Evolutionary conservation across 2,888 invertebrate species (phyloP).

Genomic region (Trichopria drosophilae): DNA sequence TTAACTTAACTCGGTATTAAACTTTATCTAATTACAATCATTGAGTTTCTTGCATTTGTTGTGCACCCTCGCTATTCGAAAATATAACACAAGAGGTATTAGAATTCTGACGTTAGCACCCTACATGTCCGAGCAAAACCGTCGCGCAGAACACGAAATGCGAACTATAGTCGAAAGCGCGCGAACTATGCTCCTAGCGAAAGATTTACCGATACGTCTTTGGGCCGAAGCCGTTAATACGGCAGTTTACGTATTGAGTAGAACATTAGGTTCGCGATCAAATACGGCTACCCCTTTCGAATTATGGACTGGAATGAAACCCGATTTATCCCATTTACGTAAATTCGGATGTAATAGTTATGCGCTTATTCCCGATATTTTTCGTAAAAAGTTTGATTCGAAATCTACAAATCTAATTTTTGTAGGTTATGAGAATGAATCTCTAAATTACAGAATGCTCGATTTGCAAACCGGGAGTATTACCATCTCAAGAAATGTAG

Average conservation of each 20-base stretch:
- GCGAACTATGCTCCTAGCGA: too few species aligned
- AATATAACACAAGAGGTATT: too few species aligned
- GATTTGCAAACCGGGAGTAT: slow-evolving; percentile 3
- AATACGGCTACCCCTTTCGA: slow-evolving; percentile 2
- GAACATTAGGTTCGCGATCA: neutral
- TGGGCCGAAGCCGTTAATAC: slow-evolving; percentile 10
- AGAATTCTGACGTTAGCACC: too few species aligned
- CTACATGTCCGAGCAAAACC: too few species aligned
- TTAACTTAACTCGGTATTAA: too few species aligned
- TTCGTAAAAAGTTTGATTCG: neutral
- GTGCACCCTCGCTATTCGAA: too few species aligned
- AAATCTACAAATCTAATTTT: slow-evolving; percentile 1
- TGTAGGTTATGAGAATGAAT: slow-evolving; percentile 8
- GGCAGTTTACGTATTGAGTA: slow-evolving; percentile 6
- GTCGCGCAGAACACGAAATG: too few species aligned
- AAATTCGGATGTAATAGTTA: slow-evolving; percentile 4
- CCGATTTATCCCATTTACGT: too few species aligned
- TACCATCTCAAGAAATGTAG: slow-evolving; percentile 2
- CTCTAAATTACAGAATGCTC: slow-evolving; percentile 5
- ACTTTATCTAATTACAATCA: too few species aligned
- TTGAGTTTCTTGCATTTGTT: too few species aligned
- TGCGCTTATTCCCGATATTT: neutral
- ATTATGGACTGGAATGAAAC: neutral
- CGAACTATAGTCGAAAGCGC: too few species aligned
- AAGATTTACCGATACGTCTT: too few species aligned